Evolutionary conservation across 2,797 vertebrate genomes (phyloP).

Genomic region (Sebastes oblongus): DNA sequence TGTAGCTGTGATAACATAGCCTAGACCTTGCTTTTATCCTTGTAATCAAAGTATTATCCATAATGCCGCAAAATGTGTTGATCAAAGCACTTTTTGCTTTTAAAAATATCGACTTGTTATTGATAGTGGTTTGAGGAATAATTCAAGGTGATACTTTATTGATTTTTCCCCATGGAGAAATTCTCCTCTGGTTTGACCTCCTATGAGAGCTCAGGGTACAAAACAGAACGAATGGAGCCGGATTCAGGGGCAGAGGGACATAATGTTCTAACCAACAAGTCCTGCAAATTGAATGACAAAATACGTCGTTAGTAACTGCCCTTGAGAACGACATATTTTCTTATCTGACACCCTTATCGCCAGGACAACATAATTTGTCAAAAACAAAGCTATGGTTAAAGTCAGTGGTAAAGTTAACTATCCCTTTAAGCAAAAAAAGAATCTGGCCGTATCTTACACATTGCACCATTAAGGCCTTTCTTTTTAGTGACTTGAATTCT

Average conservation of each 20-base stretch:
- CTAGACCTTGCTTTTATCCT: slow-evolving; percentile 33
- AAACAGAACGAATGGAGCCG: neutral
- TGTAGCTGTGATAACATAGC: neutral
- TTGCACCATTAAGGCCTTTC: neutral
- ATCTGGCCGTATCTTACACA: too few relatives aligned
- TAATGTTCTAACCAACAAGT: neutral
- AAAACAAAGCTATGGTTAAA: neutral
- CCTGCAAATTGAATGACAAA: neutral
- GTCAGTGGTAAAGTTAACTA: too few relatives aligned
- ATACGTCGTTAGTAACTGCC: neutral
- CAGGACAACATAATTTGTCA: neutral
- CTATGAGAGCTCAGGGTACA: neutral
- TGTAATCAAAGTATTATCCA: slow-evolving; percentile 34
- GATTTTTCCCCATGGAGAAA: slow-evolving; percentile 3
- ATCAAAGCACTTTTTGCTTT: slow-evolving; percentile 41
- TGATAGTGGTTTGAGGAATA: slow-evolving; percentile 2
- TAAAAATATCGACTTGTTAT: slow-evolving; percentile 16
- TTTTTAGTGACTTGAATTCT: neutral
- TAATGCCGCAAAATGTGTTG: neutral
- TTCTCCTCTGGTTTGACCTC: neutral
- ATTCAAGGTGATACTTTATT: slow-evolving; percentile 23
- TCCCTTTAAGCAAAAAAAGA: too few relatives aligned
- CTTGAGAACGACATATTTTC: neutral
- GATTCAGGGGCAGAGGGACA: neutral
- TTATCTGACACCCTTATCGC: neutral